Evolutionary conservation across 1,140 invertebrate genomes (phyloP), one percentile per base, ranked within the genome.

Genomic region (Drosophila baimaii): DNA sequence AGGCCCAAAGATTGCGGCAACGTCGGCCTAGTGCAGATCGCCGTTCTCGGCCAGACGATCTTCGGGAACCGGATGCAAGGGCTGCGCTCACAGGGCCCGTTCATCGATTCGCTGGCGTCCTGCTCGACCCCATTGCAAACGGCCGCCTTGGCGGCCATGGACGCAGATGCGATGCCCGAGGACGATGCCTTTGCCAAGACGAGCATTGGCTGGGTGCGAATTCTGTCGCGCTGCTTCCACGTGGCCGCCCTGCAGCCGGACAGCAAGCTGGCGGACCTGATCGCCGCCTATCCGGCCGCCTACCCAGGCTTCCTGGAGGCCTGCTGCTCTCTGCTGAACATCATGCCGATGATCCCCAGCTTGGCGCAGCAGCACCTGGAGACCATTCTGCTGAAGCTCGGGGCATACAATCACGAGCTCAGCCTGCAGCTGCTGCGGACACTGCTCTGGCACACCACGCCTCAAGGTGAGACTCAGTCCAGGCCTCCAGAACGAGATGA

Each of bases 1-100:
- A 96, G 96, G 90, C 97, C 97, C 2, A 94, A 96, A 27, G 97
- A 98, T 81, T 97, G 96, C 12, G 95, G 95, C 56, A 98, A 96
- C 85, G 96, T 98, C 83, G 97, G 97, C 17, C 92, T 98, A 7
- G 95, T 97, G 74, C 97, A 98, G 91, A 95, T 98, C 55, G 94
- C 95, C n/a, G 92, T 98, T 13, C 92, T 98, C 10, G 97, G 97
- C 1, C 95, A 95, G 52, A 96, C 97, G 0, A 93, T 94, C 5
- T 94, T 94, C 72, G 84, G 83, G 0, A 91, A 91, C 65, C 76
- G 84, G 1, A 66, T 77, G 69, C 74, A 80, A 17, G 58, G 77
- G 0, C 4, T 79, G 21, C 76, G 77, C 1, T 65, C 69, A 0
- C 78, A 75, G 44, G 68, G 75, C 10, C 52, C 73, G 25, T 74